Evolutionary conservation across 2,797 vertebrate species (phyloP), one percentile per base, ranked within the genome.

Genomic region (Notoglanidium macrostoma): DNA sequence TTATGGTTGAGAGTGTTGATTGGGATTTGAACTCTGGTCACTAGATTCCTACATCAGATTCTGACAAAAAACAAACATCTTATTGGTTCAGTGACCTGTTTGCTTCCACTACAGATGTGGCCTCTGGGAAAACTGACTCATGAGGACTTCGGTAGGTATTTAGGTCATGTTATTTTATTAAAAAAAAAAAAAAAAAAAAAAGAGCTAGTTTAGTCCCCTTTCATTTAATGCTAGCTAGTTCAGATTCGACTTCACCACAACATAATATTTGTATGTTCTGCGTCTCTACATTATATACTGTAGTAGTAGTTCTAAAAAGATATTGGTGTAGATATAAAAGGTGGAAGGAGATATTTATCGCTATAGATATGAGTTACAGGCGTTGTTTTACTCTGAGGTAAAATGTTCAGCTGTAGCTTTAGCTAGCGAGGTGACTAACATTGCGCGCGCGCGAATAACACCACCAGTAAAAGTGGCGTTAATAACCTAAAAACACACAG

Each of bases 391-490:
- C 9, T 68, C 26, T 68, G 81, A 83, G 81, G 61, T 67, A 54
- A 83, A 51, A 67, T 68, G 14, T 81, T 6, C 29, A 35, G 54
- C 8, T 49, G 23, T 51, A 74, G 5, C 72, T 55, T 77, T 49
- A 51, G 35, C 55, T 63, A 46, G 81, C n/a, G 8, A 67, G 0
- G 7, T 5, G 15, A 15, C 15, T 0, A 29, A 32, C 17, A 23
- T 68, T 32, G 23, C 46, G 63, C 63, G 81, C 80, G 61, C 63
- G 81, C 55, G 11, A 81, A 44, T 26, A 51, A 83, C 35, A 79
- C 23, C 80, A 67, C 40, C 61, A 49, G 15, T 40, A 14, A 26
- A 46, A 8, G 14, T 6, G 0, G 8, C 4, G 5, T 46, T 21
- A 83, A 83, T 29, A 65, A 29, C n/a, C 23, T 12, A 32, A 80